Evolutionary conservation across 92 coral and sea anemone species (phyloP).

Genomic region (Pocillopora meandrina): DNA sequence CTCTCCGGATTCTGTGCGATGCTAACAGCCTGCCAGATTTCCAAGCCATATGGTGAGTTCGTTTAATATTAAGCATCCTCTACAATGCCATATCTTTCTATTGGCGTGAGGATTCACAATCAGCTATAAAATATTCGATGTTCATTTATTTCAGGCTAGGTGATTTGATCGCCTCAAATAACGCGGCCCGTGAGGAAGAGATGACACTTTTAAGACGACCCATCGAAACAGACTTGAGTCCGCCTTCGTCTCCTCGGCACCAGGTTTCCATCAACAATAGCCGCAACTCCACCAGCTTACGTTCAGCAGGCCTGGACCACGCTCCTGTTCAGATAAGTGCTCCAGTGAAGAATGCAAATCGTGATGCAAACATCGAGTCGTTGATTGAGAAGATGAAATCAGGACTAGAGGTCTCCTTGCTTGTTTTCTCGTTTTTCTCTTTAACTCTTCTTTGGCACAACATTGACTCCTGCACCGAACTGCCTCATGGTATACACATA

Average conservation of each 20-base stretch:
- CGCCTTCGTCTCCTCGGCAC: slow-evolving; percentile 79
- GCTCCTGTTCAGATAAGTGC: slow-evolving; percentile 39
- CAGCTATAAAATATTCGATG: background rate
- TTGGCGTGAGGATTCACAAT: background rate
- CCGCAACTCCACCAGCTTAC: slow-evolving; percentile 28
- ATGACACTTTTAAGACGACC: slow-evolving; percentile 62
- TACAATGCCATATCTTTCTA: too few species aligned
- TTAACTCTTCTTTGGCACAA: background rate
- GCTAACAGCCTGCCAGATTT: slow-evolving; percentile 85
- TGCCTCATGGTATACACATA: too few species aligned
- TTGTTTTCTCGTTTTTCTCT: background rate
- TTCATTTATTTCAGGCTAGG: slow-evolving; percentile 73
- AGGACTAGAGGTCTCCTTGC: slow-evolving; percentile 82
- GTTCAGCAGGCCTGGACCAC: slow-evolving; percentile 27
- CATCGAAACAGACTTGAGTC: slow-evolving; percentile 65
- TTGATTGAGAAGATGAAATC: slow-evolving; percentile 93
- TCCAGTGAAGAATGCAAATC: slow-evolving; percentile 40
- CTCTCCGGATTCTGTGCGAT: slow-evolving; percentile 80
- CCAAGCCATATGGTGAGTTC: slow-evolving; percentile 83
- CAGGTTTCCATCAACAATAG: slow-evolving; percentile 38
- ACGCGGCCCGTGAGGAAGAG: slow-evolving; percentile 81
- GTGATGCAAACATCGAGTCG: slow-evolving; percentile 85
- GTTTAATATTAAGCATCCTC: background rate
- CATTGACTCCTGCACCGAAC: too few species aligned
- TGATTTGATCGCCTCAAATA: slow-evolving; percentile 81